phyloP scores from a whole-genome alignment of 2,113 vertebrate genomes.

The Loxodonta africana region DNA sequence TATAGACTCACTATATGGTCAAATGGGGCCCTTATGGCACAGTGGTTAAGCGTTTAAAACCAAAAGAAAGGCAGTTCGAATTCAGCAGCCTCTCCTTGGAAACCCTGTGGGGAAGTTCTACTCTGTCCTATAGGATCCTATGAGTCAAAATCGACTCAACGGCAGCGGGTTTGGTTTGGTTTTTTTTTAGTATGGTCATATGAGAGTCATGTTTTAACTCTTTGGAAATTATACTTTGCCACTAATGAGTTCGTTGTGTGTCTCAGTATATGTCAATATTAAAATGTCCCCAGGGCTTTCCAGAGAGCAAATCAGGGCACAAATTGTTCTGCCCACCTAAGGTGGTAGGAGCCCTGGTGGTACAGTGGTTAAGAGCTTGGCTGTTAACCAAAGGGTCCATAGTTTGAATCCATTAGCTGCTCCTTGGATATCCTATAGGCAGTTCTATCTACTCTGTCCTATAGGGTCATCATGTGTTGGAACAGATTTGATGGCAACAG shows the following conservation, averaged over 20 bases:
- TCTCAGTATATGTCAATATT: not conserved
- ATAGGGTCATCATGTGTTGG: too few relatives aligned
- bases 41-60: too few relatives aligned
- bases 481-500: too few relatives aligned
- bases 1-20: not conserved
- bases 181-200: not conserved
- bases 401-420: too few relatives aligned
- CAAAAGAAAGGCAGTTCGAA: too few relatives aligned
- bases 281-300: not conserved
- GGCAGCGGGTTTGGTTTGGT: not conserved
- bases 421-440: too few relatives aligned
- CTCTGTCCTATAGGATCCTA: not conserved
- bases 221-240: conserved; percentile 23
- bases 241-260: not conserved
- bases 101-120: too few relatives aligned
- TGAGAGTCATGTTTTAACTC: not conserved
- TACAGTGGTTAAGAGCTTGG: too few relatives aligned
- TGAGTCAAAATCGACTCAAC: not conserved
- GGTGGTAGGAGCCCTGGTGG: not conserved
- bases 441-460: too few relatives aligned
- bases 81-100: too few relatives aligned
- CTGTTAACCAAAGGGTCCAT: too few relatives aligned
- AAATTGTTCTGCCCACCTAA: not conserved
- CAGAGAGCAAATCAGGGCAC: not conserved
- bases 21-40: too few relatives aligned